Percentiles rank a stretch among this genome's conserved stretches.
These are phyloP conservation scores for Sparidentex hasta DNA, from an alignment of 2,797 vertebrate genomes.

Conservation along the genomic window DNA sequence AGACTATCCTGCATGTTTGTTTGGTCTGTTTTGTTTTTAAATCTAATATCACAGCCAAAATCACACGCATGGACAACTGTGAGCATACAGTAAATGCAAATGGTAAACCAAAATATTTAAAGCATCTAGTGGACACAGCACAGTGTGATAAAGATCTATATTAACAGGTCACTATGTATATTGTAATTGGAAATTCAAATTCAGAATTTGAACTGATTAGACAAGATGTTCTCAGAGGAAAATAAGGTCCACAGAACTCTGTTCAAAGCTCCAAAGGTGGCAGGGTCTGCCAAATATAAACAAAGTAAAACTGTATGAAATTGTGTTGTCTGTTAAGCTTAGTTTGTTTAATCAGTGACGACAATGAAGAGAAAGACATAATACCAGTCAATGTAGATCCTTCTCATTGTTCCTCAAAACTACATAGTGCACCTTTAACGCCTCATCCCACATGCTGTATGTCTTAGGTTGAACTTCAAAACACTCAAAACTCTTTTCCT, in stretches of 20 bases:
- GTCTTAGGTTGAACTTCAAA: slow-evolving; percentile 23
- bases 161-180: not conserved
- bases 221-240: too few species aligned
- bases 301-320: too few species aligned
- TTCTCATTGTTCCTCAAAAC: too few species aligned
- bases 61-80: not conserved
- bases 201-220: too few species aligned
- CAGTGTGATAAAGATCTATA: not conserved
- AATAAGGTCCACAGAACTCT: too few species aligned
- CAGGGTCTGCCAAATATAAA: too few species aligned
- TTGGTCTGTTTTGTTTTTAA: not conserved
- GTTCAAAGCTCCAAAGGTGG: too few species aligned
- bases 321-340: too few species aligned
- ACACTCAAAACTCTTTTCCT: slow-evolving; percentile 40
- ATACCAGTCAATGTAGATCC: too few species aligned
- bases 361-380: too few species aligned
- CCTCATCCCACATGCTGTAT: not conserved
- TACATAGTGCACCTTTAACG: not conserved
- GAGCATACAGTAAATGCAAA: slow-evolving; percentile 24
- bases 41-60: slow-evolving; percentile 12
- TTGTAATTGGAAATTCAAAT: too few species aligned
- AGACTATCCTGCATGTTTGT: not conserved
- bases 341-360: too few species aligned
- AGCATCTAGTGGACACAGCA: not conserved
- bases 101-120: slow-evolving; percentile 35